phyloP scores from a whole-genome alignment of 2,113 vertebrate species.

The Myodes glareolus region DNA sequence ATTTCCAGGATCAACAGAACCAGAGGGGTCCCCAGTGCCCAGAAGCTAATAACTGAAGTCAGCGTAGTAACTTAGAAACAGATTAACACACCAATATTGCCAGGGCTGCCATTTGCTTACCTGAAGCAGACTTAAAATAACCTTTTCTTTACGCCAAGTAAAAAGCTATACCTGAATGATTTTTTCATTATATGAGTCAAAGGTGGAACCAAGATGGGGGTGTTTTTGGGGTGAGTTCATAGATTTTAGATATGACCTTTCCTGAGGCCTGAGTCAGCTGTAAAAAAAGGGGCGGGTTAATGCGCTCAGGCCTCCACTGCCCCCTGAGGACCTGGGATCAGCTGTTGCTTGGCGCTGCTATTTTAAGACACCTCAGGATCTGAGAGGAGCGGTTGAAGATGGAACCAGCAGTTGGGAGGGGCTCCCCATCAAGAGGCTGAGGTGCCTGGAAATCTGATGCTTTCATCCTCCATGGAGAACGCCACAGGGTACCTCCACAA shows the following conservation, averaged over 20 bases:
- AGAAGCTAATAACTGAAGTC: slow-evolving; percentile 31
- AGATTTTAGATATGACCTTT: slow-evolving; percentile 31
- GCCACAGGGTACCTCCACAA: not conserved
- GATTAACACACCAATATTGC: not conserved
- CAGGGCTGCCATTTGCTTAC: not conserved
- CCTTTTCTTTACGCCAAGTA: not conserved
- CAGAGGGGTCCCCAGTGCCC: not conserved
- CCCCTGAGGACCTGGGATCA: not conserved
- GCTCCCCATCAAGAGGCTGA: not conserved
- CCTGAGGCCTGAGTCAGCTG: not conserved
- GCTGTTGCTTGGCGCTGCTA: not conserved
- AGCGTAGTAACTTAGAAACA: not conserved
- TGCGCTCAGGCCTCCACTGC: not conserved
- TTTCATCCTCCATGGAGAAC: not conserved
- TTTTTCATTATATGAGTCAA: slow-evolving; percentile 18
- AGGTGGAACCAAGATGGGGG: not conserved
- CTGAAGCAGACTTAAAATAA: slow-evolving; percentile 4
- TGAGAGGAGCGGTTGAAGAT: not conserved
- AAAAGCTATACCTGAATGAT: not conserved
- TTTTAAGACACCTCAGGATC: slow-evolving; percentile 52
- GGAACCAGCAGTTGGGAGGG: not conserved
- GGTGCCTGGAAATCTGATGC: not conserved
- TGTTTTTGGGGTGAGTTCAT: not conserved
- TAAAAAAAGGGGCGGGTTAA: not conserved
- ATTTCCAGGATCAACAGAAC: not conserved